Evolutionary conservation across 2,797 vertebrate species (phyloP), one percentile per base, ranked within the genome.

Genomic region (Chiroxiphia lanceolata): DNA sequence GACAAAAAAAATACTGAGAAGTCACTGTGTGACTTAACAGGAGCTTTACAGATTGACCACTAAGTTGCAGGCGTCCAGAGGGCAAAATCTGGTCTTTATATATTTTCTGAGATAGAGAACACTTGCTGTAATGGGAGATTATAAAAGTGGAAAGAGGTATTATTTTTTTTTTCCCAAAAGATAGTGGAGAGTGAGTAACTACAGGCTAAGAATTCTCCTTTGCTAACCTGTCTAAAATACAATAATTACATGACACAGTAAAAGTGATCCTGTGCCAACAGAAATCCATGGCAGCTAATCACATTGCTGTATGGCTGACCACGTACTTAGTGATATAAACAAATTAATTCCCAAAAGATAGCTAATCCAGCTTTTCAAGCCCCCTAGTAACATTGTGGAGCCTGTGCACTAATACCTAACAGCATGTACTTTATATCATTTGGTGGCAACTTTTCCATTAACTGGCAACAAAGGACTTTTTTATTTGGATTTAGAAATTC

Each of bases 51-150:
- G 88, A 90, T 95, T 93, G 89, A 96, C 97, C 94, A 89, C 85
- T 90, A 96, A 96, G 90, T 89, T 92, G 79, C 87, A 93, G 84
- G 69, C 7, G 6, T 94, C 95, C 91, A 93, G 93, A 89, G 96
- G 86, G 94, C 96, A 96, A 97, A 97, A 96, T 96, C 90, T 97
- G 95, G 92, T 94, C 91, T 90, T 96, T 94, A 92, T 92, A 70
- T 91, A 85, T 78, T 95, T 97, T 94, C 75, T 87, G 88, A 97
- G 84, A 97, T 97, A 96, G 94, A 94, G 74, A 96, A 95, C 89
- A 95, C 82, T 94, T 95, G 71, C 90, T 94, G 72, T 84, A 97
- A 95, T 89, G 68, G 85, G 83, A 94, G 91, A 97, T 94, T 70
- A 94, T 87, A 96, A 81, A 91, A 90, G 76, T 71, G 38, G 91